phyloP scores from a whole-genome alignment of 2,888 invertebrate genomes.

The Tachina fera region DNA sequence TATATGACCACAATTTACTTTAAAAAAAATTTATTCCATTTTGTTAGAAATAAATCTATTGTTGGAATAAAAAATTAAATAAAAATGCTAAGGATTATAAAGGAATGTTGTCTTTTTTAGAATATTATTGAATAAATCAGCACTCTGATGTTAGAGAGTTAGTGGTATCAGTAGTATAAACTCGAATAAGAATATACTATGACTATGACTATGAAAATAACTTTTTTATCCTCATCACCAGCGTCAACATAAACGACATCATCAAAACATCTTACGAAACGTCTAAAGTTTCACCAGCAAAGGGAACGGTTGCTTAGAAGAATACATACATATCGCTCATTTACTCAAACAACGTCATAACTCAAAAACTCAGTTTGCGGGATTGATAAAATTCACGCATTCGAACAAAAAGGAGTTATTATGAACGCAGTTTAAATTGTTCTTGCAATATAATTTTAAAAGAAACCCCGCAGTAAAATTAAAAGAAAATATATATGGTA shows the following conservation, averaged over 20 bases:
- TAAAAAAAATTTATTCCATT: slow-evolving; percentile 22
- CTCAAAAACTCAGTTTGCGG: too few species aligned
- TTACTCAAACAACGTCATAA: too few species aligned
- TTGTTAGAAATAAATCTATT: slow-evolving; percentile 59
- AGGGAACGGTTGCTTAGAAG: slow-evolving; percentile 4
- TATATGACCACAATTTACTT: slow-evolving; percentile 69
- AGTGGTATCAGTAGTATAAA: slow-evolving; percentile 24
- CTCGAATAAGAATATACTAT: slow-evolving; percentile 5
- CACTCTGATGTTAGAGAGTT: slow-evolving; percentile 60
- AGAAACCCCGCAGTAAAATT: too few species aligned
- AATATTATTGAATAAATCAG: slow-evolving; percentile 75
- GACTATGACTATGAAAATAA: slow-evolving; percentile 22
- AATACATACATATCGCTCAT: too few species aligned
- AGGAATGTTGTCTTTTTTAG: slow-evolving; percentile 72
- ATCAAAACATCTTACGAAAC: slow-evolving; percentile 54
- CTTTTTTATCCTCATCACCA: slow-evolving; percentile 61
- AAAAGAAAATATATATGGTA: background rate
- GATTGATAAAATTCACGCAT: too few species aligned
- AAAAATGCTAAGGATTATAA: slow-evolving; percentile 66
- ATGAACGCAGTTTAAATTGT: too few species aligned
- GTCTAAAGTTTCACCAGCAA: slow-evolving; percentile 53
- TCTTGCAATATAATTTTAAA: too few species aligned
- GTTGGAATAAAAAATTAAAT: slow-evolving; percentile 46
- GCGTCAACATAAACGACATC: slow-evolving; percentile 55
- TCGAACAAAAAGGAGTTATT: too few species aligned